A percentile compares a stretch with the other conserved stretches of the same genome.
Evolutionary conservation across 2,888 invertebrate genomes (phyloP).

Genomic region (Calliphora vomitoria): DNA sequence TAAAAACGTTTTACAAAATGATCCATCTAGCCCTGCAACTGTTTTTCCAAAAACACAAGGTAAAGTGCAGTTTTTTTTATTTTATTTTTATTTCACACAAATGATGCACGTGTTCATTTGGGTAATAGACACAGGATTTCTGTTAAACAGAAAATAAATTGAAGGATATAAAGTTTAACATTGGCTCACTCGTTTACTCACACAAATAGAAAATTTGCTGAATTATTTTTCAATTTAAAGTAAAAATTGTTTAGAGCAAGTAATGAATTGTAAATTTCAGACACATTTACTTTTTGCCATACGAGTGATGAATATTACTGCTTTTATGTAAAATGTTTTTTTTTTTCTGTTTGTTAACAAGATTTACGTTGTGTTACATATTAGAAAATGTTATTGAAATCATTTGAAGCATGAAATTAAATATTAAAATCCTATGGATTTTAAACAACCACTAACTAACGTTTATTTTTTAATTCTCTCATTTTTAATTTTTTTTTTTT

Average conservation of each 20-base stretch:
- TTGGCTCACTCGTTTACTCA: too few species aligned
- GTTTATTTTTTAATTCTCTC: not conserved
- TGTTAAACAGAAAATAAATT: conserved; percentile 10
- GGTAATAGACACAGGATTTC: conserved; percentile 36
- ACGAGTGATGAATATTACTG: not conserved
- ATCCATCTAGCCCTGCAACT: not conserved
- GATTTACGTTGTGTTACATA: conserved; percentile 63
- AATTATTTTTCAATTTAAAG: not conserved
- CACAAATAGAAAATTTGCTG: not conserved
- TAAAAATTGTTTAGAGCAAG: conserved; percentile 14
- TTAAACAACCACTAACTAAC: conserved; percentile 49
- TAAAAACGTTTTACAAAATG: not conserved
- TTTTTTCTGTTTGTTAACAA: not conserved
- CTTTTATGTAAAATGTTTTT: not conserved
- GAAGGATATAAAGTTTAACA: conserved; percentile 21
- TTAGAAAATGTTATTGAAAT: conserved; percentile 69
- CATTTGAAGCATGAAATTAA: conserved; percentile 72
- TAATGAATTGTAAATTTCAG: conserved; percentile 46
- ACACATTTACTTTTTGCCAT: not conserved
- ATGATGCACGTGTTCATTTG: conserved; percentile 57
- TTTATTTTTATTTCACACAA: not conserved
- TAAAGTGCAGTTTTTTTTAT: conserved; percentile 35
- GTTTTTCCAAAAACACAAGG: not conserved
- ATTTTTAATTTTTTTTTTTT: not conserved
- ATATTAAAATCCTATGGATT: conserved; percentile 57